A percentile compares a stretch with the other conserved stretches of the same genome.
These are phyloP conservation scores for Cynaeus angustus DNA, from an alignment of 2,888 invertebrate species.

Conservation along the genomic window DNA sequence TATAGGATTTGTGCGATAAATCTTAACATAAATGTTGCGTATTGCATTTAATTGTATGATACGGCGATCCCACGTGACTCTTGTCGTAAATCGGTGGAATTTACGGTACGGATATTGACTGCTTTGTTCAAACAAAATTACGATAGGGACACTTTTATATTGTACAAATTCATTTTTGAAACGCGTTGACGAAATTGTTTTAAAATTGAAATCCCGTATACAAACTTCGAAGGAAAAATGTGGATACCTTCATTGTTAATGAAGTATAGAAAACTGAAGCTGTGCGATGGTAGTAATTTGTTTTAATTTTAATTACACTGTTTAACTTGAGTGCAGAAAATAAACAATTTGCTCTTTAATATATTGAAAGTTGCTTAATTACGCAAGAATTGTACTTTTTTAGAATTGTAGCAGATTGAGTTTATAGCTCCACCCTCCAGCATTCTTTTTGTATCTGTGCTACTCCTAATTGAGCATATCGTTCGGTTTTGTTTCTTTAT, in stretches of 20 bases:
- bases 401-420: background rate
- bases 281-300: slow-evolving; percentile 24
- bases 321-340: slow-evolving; percentile 7
- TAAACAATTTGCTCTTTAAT: background rate
- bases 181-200: background rate
- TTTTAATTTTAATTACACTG: slow-evolving; percentile 35
- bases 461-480: too few species aligned
- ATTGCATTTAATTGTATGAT: slow-evolving; percentile 15
- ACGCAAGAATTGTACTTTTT: background rate
- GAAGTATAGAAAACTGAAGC: slow-evolving; percentile 24
- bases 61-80: slow-evolving; percentile 18
- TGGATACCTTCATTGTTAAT: slow-evolving; percentile 22
- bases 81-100: slow-evolving; percentile 14
- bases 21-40: slow-evolving; percentile 17
- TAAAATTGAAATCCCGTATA: slow-evolving; percentile 8
- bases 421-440: too few species aligned
- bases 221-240: slow-evolving; percentile 5
- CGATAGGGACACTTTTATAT: background rate
- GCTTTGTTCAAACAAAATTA: slow-evolving; percentile 9
- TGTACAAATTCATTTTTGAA: background rate
- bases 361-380: slow-evolving; percentile 6
- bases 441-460: background rate
- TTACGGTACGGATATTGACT: background rate
- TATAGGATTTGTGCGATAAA: slow-evolving; percentile 13
- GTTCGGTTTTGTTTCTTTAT: too few species aligned